These are phyloP conservation scores for Syngnathus scovelli DNA, from an alignment of 2,113 vertebrate genomes.

Conservation along the genomic window DNA sequence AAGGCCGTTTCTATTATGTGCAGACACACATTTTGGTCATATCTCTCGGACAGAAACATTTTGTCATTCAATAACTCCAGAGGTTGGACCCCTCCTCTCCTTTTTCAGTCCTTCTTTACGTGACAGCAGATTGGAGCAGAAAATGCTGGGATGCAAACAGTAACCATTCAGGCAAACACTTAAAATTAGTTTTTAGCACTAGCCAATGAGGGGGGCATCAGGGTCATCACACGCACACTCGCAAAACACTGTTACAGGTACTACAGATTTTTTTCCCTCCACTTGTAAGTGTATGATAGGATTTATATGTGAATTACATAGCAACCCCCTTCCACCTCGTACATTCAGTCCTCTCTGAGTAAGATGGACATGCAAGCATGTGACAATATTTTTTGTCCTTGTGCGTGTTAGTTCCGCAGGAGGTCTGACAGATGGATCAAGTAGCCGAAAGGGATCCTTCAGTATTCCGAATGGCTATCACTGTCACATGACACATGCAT, in stretches of 20 bases:
- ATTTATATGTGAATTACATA: background rate
- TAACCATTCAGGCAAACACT: conserved; percentile 11
- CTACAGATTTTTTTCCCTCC: no score
- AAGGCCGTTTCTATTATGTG: conserved; percentile 50
- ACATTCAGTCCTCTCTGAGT: conserved; percentile 14
- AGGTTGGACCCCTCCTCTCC: conserved; percentile 42
- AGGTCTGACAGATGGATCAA: conserved; percentile 65
- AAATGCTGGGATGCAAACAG: conserved; percentile 15
- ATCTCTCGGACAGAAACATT: conserved; percentile 37
- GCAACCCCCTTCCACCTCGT: background rate
- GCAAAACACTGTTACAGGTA: background rate
- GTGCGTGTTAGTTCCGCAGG: conserved; percentile 53
- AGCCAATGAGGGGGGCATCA: conserved; percentile 1
- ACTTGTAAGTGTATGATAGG: no score
- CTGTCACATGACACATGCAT: conserved; percentile 4
- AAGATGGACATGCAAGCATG: conserved; percentile 40
- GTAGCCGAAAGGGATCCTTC: conserved; percentile 55
- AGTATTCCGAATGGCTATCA: conserved; percentile 36
- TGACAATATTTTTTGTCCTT: conserved; percentile 60
- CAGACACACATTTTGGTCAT: conserved; percentile 31
- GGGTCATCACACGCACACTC: background rate
- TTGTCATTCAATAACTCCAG: conserved; percentile 49
- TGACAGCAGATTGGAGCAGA: conserved; percentile 7
- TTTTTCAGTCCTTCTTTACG: background rate
- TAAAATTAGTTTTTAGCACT: conserved; percentile 11